Base-by-base conservation (phyloP, 37 sponge, comb jelly and placozoan genomes). In the Crambe crambe region DNA sequence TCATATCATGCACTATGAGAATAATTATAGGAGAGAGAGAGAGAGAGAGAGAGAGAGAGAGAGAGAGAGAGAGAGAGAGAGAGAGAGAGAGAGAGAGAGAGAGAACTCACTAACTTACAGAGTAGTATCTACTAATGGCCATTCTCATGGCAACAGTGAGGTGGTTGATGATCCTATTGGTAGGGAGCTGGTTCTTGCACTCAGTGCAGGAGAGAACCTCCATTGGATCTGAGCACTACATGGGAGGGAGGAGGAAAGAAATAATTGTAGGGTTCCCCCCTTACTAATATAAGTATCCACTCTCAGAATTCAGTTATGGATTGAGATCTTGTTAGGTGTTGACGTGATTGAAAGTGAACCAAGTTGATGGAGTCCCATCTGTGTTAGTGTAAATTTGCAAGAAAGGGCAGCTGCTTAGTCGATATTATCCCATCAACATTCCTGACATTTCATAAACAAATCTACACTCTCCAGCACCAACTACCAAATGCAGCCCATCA, bases 91-190 rank as follows among this genome's bases (percentile, higher is more conserved):
- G n/a, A n/a, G n/a, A n/a, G n/a, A n/a, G n/a, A n/a, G n/a, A n/a
- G n/a, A n/a, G n/a, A n/a, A n/a, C n/a, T n/a, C n/a, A n/a, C n/a
- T n/a, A 30, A 64, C 66, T 42, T 18, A 79, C 80, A 0, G 69
- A 43, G 29, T 79, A 79, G 31, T 79, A 79, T 66, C 68, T 67
- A 29, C 37, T 67, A 37, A 68, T 56, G 69, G 22, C 18, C 25
- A 12, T n/a, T 32, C 39, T 5, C 37, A 79, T 29, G 22, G 57
- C 56, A 0, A 79, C 57, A n/a, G 35, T 79, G 38, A 79, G 57
- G 26, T 51, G 58, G 80, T 79, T 79, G 26, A 34, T 9, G 2
- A 79, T 34, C 6, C 37, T 56, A 38, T 43, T 67, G 21, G 36
- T 25, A 51, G 69, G 23, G 15, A 79, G 57, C 2, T 29, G 15